A percentile compares a stretch with the other conserved stretches of the same genome.
Conservation (phyloP, 1,140 invertebrate genomes). For the Zaprionus taronus region DNA sequence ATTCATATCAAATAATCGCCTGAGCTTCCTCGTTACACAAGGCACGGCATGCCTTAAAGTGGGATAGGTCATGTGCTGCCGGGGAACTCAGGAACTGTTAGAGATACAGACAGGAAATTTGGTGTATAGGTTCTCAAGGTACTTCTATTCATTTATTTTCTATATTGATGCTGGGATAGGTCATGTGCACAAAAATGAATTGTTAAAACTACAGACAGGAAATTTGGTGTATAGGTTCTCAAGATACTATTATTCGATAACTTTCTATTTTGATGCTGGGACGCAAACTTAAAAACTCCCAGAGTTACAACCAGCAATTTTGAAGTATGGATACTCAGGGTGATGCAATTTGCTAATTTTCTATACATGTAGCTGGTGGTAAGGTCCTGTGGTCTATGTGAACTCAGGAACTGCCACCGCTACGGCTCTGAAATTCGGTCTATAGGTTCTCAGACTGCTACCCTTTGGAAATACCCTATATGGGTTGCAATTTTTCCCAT, state of each 20-base stretch:
- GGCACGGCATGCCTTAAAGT: not conserved
- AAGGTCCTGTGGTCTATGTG: too few relatives aligned
- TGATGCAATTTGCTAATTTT: too few relatives aligned
- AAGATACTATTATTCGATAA: too few relatives aligned
- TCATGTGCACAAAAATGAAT: too few relatives aligned
- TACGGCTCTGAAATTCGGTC: not conserved
- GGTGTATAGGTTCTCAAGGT: not conserved
- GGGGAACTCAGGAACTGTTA: not conserved
- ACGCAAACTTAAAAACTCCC: too few relatives aligned
- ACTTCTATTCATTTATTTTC: not conserved
- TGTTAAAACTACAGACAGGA: too few relatives aligned
- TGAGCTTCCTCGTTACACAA: conserved; percentile 9
- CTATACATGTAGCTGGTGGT: too few relatives aligned
- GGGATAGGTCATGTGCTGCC: not conserved
- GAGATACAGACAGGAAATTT: not conserved
- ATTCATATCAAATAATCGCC: conserved; percentile 5
- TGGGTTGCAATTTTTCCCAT: not conserved
- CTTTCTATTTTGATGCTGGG: too few relatives aligned
- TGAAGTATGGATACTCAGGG: too few relatives aligned
- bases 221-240: too few relatives aligned
- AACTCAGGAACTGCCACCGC: not conserved
- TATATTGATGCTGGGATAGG: not conserved
- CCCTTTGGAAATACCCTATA: not conserved
- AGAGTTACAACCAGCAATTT: too few relatives aligned
- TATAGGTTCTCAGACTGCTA: not conserved